Conservation (phyloP, 1,140 invertebrate species). For the Drosophila funebris region DNA sequence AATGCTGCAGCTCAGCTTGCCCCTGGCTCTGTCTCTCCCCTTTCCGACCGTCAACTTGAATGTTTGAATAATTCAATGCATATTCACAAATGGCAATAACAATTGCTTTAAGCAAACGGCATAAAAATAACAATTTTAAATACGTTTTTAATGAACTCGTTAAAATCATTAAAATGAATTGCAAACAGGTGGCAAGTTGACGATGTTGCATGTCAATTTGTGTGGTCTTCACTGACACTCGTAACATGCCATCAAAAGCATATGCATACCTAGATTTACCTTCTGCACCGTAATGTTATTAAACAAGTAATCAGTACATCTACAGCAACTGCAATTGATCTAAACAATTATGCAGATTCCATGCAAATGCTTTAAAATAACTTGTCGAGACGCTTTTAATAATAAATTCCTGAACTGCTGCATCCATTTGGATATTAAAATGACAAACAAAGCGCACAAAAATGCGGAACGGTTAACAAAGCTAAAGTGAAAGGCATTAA, state of each 20-base stretch:
- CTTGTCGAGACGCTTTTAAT: background rate
- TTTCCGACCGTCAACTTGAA: background rate
- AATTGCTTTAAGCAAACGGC: slow-evolving; percentile 44
- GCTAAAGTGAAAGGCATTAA: background rate
- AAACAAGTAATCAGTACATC: background rate
- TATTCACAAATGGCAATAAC: slow-evolving; percentile 44
- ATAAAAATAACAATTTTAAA: slow-evolving; percentile 39
- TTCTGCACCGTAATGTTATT: background rate
- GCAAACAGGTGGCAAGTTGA: slow-evolving; percentile 30
- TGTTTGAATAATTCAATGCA: slow-evolving; percentile 40
- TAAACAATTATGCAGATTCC: background rate
- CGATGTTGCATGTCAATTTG: slow-evolving; percentile 10
- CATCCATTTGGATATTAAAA: slow-evolving; percentile 38
- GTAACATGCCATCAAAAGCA: background rate
- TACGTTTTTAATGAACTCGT: slow-evolving; percentile 50
- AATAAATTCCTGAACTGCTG: background rate
- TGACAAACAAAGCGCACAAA: slow-evolving; percentile 20
- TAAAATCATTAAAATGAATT: slow-evolving; percentile 39
- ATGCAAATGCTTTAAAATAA: background rate
- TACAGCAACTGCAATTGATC: background rate
- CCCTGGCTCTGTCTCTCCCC: background rate
- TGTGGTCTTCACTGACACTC: slow-evolving; percentile 8
- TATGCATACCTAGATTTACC: background rate
- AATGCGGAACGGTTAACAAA: background rate
- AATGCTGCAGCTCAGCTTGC: background rate